Base-by-base conservation (phyloP, 2,888 invertebrate species). In the Pteria penguin region DNA sequence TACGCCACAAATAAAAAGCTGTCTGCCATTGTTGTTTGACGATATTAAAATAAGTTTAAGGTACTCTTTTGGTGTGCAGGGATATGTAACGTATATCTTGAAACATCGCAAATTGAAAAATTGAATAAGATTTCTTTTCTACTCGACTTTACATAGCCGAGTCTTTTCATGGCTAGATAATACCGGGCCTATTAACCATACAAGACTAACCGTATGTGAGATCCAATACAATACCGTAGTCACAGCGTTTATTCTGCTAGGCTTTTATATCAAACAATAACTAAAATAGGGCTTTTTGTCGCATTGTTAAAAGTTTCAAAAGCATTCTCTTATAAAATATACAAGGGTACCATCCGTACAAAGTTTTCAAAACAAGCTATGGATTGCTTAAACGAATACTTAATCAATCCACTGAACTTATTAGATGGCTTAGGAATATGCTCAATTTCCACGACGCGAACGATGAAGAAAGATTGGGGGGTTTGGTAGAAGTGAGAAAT, bases 241-340 rank as follows among this genome's bases (percentile, higher is more conserved):
- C 32, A 55, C 57, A 57, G 22, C 52, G 68, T 66, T 57, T 55
- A 57, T 68, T 68, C 67, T 67, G 29, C 29, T 27, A 27, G 31
- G 57, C 32, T 32, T 32, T 57, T 54, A 68, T 57, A 57, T 8
- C 57, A 26, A 57, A 68, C 68, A 68, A 68, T 57, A 68, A 31
- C 29, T 31, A 27, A 57, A 57, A 32, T 57, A 32, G 68, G 57
- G 29, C 68, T 68, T 31, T 68, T 68, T 68, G 68, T 33, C 32
- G 55, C 57, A 57, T 68, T 68, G 68, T 68, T 68, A 57, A 57
- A 55, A 68, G 57, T 68, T 68, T 68, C 68, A 68, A 68, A 68
- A 68, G 68, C 45, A 68, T 68, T 68, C 68, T 57, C 68, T 68
- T 32, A 57, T 68, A 29, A 68, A 68, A 32, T 68, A 68, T 57